A percentile compares a stretch with the other conserved stretches of the same genome.
These are phyloP conservation scores for Athalia rosae DNA, from an alignment of 2,888 invertebrate genomes.

Conservation along the genomic window DNA sequence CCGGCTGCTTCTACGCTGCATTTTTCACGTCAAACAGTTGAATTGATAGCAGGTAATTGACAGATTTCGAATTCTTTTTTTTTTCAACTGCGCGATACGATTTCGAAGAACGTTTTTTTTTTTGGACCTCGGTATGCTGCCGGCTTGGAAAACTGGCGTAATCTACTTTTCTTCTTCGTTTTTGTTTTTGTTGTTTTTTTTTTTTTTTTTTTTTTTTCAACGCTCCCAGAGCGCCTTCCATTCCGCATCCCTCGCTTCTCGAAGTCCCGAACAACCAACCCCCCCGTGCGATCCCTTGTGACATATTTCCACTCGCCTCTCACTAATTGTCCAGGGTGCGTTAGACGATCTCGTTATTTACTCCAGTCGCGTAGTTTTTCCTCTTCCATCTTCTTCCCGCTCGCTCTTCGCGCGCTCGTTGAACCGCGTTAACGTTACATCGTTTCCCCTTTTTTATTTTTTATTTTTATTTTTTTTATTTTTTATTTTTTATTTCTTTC, in stretches of 20 bases:
- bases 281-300: conserved; percentile 26
- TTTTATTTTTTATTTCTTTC: not conserved
- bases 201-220: conserved; percentile 1
- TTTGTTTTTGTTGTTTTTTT: no score
- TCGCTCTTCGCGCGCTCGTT: conserved; percentile 23
- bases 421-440: not conserved
- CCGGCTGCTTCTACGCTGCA: no score
- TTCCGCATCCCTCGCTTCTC: not conserved
- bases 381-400: conserved; percentile 6
- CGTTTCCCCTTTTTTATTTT: not conserved
- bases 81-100: no score
- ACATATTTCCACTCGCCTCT: conserved; percentile 32
- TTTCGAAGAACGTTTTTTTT: no score
- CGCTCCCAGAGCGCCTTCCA: not conserved
- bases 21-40: no score
- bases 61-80: no score
- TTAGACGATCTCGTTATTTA: conserved; percentile 39
- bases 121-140: no score
- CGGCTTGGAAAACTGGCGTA: no score
- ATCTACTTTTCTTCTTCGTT: no score
- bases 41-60: no score
- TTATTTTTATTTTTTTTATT: not conserved
- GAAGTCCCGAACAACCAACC: not conserved
- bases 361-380: conserved; percentile 9
- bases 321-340: conserved; percentile 40